Base-by-base conservation (phyloP, 2,113 vertebrate species). In the Macrotus californicus region DNA sequence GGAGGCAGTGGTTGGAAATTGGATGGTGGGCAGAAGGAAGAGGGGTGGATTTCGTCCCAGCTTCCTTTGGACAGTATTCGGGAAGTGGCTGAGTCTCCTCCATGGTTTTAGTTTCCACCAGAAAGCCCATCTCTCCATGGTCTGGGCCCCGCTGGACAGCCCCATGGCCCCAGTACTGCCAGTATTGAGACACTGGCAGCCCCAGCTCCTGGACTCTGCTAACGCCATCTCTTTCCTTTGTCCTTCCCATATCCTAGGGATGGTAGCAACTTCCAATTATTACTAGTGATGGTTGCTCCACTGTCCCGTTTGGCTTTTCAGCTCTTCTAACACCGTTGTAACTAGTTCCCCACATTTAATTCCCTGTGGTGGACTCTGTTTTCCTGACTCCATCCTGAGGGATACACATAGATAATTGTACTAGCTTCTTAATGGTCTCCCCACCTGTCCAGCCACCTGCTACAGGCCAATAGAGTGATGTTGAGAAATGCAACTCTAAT, bases 371-470 rank as follows among this genome's bases (percentile, higher is more conserved):
- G n/a, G n/a, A 64, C 1, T 36, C 36, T 84, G 3, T 91, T 80
- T 93, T 67, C 61, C 41, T 14, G 39, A 73, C 48, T 92, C 82
- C 41, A 76, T 79, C 82, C 56, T 87, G 82, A 59, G 76, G 13
- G 39, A 69, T 34, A 87, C 18, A 59, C 69, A 67, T 1, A 86
- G 80, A n/a, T 88, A 91, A 93, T 84, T 70, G 61, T 67, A 92
- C 89, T 87, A 90, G 75, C 56, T 59, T 80, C 18, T 21, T 88
- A 73, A 94, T 54, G 77, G 50, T 89, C 73, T 91, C 39, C 34
- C 36, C 43, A 94, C 22, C 26, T 67, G 95, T 36, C 52, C n/a
- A 75, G 31, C 79, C 80, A 84, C 80, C 95, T 64, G 93, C 36
- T 7, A 21, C 7, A 69, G 83, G 80, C 46, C 16, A 80, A n/a